Evolutionary conservation across 2,113 vertebrate species (phyloP).

Genomic region (Zingel zingel): DNA sequence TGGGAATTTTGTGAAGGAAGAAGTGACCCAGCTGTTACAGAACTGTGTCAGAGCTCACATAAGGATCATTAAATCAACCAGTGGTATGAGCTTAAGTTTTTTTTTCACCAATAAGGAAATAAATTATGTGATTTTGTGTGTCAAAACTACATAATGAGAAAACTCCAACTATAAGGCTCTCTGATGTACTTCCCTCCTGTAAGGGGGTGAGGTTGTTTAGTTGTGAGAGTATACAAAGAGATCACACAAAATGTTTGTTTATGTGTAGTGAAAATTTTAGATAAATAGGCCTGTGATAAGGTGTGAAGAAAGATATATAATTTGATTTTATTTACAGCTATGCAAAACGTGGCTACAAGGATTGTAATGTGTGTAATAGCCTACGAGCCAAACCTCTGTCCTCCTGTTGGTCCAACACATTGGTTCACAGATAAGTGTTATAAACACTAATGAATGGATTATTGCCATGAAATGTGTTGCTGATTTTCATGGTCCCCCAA

Average conservation of each 20-base stretch:
- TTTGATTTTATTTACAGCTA: constrained; percentile 10
- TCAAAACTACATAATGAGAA: neutral
- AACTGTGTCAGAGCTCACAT: constrained; percentile 34
- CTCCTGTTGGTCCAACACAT: constrained; percentile 18
- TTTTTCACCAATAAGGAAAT: neutral
- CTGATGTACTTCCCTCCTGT: neutral
- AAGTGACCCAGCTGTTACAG: constrained; percentile 22
- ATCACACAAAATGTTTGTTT: constrained; percentile 11
- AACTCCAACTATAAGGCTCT: neutral
- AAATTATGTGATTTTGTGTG: neutral
- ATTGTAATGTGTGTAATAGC: neutral
- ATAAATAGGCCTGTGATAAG: constrained; percentile 3
- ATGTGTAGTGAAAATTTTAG: neutral
- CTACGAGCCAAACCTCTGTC: neutral
- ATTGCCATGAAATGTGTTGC: constrained; percentile 36
- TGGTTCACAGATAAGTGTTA: constrained; percentile 22
- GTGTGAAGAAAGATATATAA: neutral
- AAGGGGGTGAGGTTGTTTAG: neutral
- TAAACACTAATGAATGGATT: constrained; percentile 36
- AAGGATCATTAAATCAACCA: neutral
- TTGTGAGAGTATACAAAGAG: neutral
- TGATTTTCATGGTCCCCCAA: constrained; percentile 21
- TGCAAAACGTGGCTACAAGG: neutral
- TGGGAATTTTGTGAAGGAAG: constrained; percentile 16
- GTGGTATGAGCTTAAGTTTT: neutral